Conservation (phyloP, 2,113 vertebrate species). For the Dolichotis patagonum region DNA sequence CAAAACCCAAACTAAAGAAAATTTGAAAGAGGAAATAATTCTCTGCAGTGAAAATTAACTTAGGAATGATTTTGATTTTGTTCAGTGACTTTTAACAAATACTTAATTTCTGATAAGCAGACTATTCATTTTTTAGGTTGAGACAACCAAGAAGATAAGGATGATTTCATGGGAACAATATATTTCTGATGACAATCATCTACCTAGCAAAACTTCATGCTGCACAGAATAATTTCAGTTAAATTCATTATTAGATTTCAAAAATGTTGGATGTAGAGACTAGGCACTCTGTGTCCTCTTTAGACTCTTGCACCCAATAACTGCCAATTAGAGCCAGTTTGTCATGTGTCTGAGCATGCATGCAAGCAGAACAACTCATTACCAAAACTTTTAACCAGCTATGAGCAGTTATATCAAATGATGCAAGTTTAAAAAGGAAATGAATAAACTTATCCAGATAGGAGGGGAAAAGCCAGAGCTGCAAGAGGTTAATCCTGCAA, state of each 20-base stretch:
- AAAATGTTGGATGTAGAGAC: not conserved
- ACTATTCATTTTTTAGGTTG: not conserved
- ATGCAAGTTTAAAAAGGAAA: not conserved
- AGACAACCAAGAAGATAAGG: not conserved
- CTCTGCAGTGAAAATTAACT: conserved; percentile 34
- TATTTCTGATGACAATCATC: not conserved
- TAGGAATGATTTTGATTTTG: not conserved
- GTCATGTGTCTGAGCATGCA: not conserved
- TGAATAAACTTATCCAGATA: not conserved
- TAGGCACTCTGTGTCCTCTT: not conserved
- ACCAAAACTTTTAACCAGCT: not conserved
- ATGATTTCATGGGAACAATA: not conserved
- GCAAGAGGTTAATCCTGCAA: conserved; percentile 31
- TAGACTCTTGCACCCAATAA: not conserved
- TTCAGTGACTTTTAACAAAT: conserved; percentile 31
- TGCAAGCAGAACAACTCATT: not conserved
- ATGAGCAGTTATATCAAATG: not conserved
- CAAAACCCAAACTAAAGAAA: not conserved
- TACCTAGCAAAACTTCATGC: not conserved
- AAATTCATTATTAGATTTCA: not conserved
- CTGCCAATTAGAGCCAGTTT: not conserved
- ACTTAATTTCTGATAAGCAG: conserved; percentile 56
- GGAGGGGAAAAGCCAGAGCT: not conserved
- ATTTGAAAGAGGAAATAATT: conserved; percentile 64
- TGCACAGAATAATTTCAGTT: not conserved